phyloP scores from a whole-genome alignment of 2,888 invertebrate species.

The Xanthia icteritia region DNA sequence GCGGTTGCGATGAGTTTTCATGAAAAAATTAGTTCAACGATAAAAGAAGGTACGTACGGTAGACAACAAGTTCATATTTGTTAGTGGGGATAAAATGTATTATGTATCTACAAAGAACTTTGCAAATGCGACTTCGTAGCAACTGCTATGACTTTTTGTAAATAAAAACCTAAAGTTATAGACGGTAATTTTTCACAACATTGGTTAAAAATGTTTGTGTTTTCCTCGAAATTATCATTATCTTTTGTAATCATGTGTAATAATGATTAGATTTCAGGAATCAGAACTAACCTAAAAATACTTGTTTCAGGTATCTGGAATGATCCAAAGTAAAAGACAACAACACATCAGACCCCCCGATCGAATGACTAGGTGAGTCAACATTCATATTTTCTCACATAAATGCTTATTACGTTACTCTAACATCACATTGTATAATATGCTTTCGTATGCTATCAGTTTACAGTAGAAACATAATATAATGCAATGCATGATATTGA shows the following conservation, averaged over 20 bases:
- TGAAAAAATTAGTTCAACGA: neutral
- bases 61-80: neutral
- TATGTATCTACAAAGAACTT: neutral
- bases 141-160: neutral
- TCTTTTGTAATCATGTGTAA: neutral
- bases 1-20: neutral
- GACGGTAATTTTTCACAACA: neutral
- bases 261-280: neutral
- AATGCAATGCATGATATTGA: conserved; percentile 35
- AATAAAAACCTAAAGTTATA: neutral
- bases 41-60: neutral
- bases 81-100: neutral
- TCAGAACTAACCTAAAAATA: neutral
- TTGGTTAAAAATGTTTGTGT: neutral
- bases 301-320: conserved; percentile 87
- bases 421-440: conserved; percentile 24
- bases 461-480: conserved; percentile 62
- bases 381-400: conserved; percentile 51
- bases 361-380: conserved; percentile 84
- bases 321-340: conserved; percentile 81
- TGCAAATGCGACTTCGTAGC: neutral
- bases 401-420: conserved; percentile 27
- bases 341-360: conserved; percentile 83
- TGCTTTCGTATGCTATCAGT: conserved; percentile 31
- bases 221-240: neutral